phyloP scores from a whole-genome alignment of 2,113 vertebrate genomes.

The Spheniscus mendiculus region DNA sequence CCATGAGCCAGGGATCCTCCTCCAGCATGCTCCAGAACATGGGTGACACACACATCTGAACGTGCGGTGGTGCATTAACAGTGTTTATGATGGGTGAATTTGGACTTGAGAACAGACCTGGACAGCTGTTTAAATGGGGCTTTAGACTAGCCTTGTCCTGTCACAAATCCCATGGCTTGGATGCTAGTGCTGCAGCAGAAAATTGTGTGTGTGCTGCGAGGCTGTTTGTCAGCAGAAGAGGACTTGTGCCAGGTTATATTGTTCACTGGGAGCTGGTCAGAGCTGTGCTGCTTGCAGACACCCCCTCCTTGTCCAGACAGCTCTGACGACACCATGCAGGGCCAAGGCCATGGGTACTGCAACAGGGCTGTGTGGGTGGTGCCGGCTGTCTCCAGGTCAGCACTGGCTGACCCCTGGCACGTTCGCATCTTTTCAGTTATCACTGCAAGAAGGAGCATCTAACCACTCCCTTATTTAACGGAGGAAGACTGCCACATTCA shows the following conservation, averaged over 20 bases:
- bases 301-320: not conserved
- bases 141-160: not conserved
- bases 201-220: not conserved
- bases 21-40: not conserved
- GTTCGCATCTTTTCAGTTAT: not conserved
- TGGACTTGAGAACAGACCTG: not conserved
- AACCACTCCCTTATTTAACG: not conserved
- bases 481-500: accelerated
- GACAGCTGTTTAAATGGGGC: not conserved
- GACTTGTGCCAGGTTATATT: not conserved
- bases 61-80: not conserved
- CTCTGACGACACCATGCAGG: accelerated
- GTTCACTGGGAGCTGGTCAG: not conserved
- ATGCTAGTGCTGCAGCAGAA: not conserved
- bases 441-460: not conserved
- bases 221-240: not conserved
- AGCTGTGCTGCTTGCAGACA: not conserved
- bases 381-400: not conserved
- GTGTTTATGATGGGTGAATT: not conserved
- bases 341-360: accelerated
- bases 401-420: accelerated
- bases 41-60: not conserved
- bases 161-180: not conserved
- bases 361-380: not conserved
- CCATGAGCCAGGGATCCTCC: accelerated